Evolutionary conservation across 92 coral and sea anemone genomes (phyloP).

Genomic region (Desmophyllum pertusum): DNA sequence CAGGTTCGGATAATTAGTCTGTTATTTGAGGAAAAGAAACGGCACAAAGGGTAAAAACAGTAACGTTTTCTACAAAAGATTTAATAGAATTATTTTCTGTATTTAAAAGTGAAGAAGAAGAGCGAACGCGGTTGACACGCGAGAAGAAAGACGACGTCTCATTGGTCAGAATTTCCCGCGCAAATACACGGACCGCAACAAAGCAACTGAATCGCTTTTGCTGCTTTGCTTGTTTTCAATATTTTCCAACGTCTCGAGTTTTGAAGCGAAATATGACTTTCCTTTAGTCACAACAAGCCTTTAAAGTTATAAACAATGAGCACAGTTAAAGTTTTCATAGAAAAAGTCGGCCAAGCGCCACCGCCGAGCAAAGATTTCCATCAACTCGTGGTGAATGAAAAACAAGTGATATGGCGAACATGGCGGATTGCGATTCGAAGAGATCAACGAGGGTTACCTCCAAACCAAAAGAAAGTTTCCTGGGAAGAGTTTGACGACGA

Average conservation of each 20-base stretch:
- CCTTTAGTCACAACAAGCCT: not conserved
- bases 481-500: conserved; percentile 97
- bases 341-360: conserved; percentile 95
- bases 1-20: not conserved
- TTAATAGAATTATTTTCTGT: not conserved
- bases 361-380: conserved; percentile 98
- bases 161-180: conserved; percentile 42
- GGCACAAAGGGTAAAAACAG: not conserved
- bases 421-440: conserved; percentile 95
- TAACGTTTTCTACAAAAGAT: not conserved
- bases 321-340: conserved; percentile 73
- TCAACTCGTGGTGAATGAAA: conserved; percentile 88
- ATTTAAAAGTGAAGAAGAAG: not conserved
- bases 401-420: conserved; percentile 92
- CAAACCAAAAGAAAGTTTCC: conserved; percentile 81
- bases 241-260: not conserved
- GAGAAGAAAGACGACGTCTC: not conserved
- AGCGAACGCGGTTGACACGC: not conserved
- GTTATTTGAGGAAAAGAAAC: not conserved
- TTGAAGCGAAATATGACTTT: not conserved
- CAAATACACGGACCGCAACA: conserved; percentile 18
- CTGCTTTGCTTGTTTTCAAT: not conserved
- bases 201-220: not conserved
- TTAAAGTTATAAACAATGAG: conserved; percentile 44
- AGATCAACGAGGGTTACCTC: conserved; percentile 94